phyloP scores from a whole-genome alignment of 35 echinoderm and acorn worm genomes.

The Ptychodera flava region DNA sequence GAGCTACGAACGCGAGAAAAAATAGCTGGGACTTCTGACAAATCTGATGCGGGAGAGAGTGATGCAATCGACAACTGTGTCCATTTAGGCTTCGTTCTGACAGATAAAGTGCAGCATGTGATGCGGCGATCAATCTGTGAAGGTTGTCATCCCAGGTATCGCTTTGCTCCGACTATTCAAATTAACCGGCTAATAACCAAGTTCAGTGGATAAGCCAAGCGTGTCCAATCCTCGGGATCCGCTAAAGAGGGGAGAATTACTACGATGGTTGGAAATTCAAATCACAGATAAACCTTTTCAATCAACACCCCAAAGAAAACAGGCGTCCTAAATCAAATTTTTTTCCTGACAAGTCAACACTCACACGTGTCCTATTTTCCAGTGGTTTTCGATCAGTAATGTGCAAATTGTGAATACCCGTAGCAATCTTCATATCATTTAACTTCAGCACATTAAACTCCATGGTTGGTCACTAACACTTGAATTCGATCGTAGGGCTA shows the following conservation, averaged over 20 bases:
- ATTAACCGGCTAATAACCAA: neutral
- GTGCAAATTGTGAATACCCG: too few relatives aligned
- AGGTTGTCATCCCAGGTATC: neutral
- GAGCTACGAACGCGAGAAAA: too few relatives aligned
- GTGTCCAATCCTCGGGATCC: neutral
- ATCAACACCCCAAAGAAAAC: neutral
- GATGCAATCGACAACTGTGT: neutral
- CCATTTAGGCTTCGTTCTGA: neutral
- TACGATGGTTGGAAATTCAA: neutral
- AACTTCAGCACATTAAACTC: too few relatives aligned
- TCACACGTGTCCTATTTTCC: too few relatives aligned
- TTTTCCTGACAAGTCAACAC: too few relatives aligned
- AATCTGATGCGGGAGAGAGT: neutral
- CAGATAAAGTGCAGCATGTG: neutral
- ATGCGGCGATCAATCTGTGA: neutral
- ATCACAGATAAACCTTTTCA: neutral
- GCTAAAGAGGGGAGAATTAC: neutral
- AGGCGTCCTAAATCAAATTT: too few relatives aligned
- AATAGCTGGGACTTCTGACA: too few relatives aligned
- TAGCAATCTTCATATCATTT: too few relatives aligned
- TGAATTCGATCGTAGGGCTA: too few relatives aligned
- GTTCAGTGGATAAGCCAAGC: neutral
- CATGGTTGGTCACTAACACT: too few relatives aligned
- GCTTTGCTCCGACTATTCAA: neutral
- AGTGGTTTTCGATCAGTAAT: too few relatives aligned